phyloP scores from a whole-genome alignment of 2,113 vertebrate species.

The Aix galericulata region DNA sequence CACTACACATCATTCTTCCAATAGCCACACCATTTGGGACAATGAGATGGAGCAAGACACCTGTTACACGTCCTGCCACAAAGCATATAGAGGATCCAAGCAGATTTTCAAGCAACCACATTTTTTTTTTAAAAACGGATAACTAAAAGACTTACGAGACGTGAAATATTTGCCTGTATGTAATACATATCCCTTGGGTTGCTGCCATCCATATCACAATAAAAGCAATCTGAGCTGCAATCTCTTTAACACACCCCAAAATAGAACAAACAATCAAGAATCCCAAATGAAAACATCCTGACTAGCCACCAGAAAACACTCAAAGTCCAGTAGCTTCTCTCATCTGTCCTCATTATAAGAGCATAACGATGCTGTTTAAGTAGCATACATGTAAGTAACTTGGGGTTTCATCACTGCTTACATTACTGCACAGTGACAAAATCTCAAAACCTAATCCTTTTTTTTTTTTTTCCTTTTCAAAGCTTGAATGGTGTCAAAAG shows the following conservation, averaged over 20 bases:
- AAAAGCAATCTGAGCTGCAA: neutral
- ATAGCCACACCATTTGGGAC: neutral
- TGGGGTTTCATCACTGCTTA: too few relatives aligned
- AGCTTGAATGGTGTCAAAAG: accelerated
- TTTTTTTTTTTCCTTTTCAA: neutral
- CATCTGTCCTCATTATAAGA: neutral
- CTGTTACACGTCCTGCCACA: neutral
- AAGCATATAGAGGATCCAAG: neutral
- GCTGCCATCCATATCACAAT: neutral
- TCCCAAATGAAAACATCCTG: neutral
- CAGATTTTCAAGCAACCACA: neutral
- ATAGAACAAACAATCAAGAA: neutral
- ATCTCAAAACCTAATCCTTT: neutral
- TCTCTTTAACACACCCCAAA: neutral
- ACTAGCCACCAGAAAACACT: neutral
- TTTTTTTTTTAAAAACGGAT: neutral
- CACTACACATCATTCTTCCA: neutral
- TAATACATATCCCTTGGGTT: neutral
- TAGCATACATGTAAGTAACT: too few relatives aligned
- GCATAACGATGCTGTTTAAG: too few relatives aligned
- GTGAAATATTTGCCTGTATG: neutral
- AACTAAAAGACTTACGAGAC: neutral
- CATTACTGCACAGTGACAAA: neutral
- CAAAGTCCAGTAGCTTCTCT: neutral
- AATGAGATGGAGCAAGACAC: neutral